Conservation (phyloP, 2,888 invertebrate genomes). For the Drosophila quinaria region DNA sequence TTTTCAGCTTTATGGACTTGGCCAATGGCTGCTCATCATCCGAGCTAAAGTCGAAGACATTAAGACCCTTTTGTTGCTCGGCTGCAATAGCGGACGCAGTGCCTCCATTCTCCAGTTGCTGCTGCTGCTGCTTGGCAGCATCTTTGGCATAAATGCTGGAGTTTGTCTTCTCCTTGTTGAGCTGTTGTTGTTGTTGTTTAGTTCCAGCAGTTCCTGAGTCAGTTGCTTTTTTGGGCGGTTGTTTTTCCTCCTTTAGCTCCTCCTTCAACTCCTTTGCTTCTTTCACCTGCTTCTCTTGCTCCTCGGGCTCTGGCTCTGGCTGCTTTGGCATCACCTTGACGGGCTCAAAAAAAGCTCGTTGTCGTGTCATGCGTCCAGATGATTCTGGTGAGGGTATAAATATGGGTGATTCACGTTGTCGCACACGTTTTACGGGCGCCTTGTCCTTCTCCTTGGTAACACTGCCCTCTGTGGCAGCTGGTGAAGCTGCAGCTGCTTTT, state of each 20-base stretch:
- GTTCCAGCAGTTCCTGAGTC: conserved; percentile 17
- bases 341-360: conserved; percentile 85
- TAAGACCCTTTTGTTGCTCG: conserved; percentile 67
- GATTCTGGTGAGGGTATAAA: conserved; percentile 85
- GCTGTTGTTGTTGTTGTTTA: conserved; percentile 39
- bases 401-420: conserved; percentile 84
- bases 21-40: conserved; percentile 87
- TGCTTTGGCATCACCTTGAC: conserved; percentile 81
- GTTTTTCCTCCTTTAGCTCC: conserved; percentile 18
- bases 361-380: conserved; percentile 84
- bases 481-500: conserved; percentile 38
- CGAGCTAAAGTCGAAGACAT: conserved; percentile 86
- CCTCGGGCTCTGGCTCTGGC: background rate
- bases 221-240: conserved; percentile 14
- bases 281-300: conserved; percentile 13
- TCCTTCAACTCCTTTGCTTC: background rate
- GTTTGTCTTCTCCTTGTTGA: conserved; percentile 70
- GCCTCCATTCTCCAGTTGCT: conserved; percentile 65
- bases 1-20: conserved; percentile 84
- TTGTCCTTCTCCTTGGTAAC: conserved; percentile 52
- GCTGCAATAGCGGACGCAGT: conserved; percentile 27
- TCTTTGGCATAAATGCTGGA: conserved; percentile 71
- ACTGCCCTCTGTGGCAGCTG: conserved; percentile 40
- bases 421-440: conserved; percentile 75
- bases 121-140: conserved; percentile 59